Percentiles rank a stretch among this genome's conserved stretches.
Evolutionary conservation across 2,797 vertebrate species (phyloP).

Genomic region (Vireo griseus): DNA sequence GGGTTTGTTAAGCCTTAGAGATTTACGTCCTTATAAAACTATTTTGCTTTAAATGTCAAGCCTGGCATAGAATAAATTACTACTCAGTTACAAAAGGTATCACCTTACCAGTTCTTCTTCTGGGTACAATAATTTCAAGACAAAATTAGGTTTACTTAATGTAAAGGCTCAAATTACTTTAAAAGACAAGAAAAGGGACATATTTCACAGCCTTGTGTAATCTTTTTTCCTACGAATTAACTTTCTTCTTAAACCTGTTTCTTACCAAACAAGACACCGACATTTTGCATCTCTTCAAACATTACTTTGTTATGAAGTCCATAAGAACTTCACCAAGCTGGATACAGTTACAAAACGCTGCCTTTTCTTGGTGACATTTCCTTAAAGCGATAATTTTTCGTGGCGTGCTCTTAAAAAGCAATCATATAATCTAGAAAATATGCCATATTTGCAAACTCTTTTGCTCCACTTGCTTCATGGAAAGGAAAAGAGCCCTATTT

Average conservation of each 20-base stretch:
- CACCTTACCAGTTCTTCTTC: neutral
- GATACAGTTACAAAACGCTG: neutral
- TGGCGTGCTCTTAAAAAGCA: neutral
- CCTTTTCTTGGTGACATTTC: neutral
- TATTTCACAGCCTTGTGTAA: neutral
- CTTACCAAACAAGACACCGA: neutral
- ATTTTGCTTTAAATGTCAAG: neutral
- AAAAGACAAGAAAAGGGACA: neutral
- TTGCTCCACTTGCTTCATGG: constrained; percentile 42
- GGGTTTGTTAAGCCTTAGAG: neutral
- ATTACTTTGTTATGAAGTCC: neutral
- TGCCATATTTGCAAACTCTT: constrained; percentile 1
- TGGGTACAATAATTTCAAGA: neutral
- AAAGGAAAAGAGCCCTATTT: constrained; percentile 35
- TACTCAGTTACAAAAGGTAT: neutral
- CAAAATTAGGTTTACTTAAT: neutral
- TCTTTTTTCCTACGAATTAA: neutral
- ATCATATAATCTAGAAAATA: constrained; percentile 35
- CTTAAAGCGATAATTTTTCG: constrained; percentile 3
- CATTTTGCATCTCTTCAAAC: neutral
- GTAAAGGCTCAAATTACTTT: neutral
- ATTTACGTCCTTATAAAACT: neutral
- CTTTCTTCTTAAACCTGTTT: neutral
- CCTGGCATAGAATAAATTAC: neutral
- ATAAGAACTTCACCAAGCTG: neutral